phyloP scores from a whole-genome alignment of 2,888 invertebrate genomes.

The Nymphalis c-album region DNA sequence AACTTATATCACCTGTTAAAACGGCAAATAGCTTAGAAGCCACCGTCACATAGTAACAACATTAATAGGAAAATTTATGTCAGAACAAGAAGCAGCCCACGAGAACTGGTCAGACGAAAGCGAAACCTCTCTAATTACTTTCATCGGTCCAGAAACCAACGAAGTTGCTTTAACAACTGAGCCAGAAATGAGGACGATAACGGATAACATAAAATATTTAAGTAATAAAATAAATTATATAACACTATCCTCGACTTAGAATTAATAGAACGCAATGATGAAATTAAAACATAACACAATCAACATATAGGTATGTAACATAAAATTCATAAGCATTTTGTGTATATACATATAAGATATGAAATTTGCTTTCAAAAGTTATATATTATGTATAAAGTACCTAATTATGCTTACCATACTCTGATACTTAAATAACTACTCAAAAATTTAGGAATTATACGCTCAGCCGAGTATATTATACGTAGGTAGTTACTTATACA shows the following conservation, averaged over 20 bases:
- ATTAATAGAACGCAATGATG: too few relatives aligned
- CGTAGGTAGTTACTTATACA: background rate
- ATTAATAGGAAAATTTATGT: conserved; percentile 31
- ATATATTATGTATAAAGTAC: too few relatives aligned
- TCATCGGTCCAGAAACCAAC: conserved; percentile 57
- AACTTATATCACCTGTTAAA: conserved; percentile 3
- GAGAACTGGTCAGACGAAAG: conserved; percentile 64
- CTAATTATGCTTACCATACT: too few relatives aligned
- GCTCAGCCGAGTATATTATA: too few relatives aligned
- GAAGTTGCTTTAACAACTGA: conserved; percentile 23
- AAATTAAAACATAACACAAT: background rate
- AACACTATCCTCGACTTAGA: background rate
- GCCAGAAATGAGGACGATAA: conserved; percentile 10
- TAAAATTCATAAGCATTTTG: too few relatives aligned
- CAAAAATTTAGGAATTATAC: too few relatives aligned
- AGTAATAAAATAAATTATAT: background rate
- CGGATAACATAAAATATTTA: conserved; percentile 13
- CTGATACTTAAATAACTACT: too few relatives aligned
- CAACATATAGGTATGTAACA: too few relatives aligned
- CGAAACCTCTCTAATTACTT: conserved; percentile 70
- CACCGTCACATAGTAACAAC: conserved; percentile 20
- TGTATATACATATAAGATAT: too few relatives aligned
- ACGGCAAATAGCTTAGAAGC: conserved; percentile 2
- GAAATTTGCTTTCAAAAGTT: too few relatives aligned
- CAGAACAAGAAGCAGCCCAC: conserved; percentile 25